phyloP scores from a whole-genome alignment of 1,140 invertebrate species.

The Gyrodactylus bullatarudis region DNA sequence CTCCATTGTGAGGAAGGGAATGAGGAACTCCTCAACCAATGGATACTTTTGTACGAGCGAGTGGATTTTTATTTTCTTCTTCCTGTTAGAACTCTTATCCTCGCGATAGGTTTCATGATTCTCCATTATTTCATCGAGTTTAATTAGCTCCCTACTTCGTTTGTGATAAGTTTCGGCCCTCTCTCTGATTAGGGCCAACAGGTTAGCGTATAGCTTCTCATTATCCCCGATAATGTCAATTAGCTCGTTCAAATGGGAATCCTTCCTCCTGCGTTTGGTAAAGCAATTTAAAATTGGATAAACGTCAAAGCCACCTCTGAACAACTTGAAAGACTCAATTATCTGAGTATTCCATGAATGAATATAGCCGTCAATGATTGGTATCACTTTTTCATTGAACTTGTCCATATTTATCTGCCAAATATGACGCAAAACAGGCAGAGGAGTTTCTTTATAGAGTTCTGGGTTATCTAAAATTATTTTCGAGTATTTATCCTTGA shows the following conservation, averaged over 20 bases:
- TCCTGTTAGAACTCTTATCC: neutral
- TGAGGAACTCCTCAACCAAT: neutral
- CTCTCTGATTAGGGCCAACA: neutral
- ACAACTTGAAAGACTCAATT: neutral
- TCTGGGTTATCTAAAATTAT: neutral
- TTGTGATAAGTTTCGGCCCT: neutral
- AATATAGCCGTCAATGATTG: neutral
- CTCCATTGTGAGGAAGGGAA: neutral
- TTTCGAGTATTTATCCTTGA: neutral
- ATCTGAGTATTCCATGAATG: neutral
- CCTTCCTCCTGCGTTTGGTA: neutral
- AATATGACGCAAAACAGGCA: conserved; percentile 2
- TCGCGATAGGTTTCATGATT: neutral
- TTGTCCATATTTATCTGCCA: neutral
- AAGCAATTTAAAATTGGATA: neutral
- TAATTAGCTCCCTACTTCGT: neutral
- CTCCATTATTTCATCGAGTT: neutral
- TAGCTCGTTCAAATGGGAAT: neutral
- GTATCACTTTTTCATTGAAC: neutral
- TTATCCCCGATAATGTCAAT: neutral
- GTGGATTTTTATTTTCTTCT: neutral
- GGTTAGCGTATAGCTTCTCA: neutral
- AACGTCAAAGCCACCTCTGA: no score
- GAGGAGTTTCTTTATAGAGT: conserved; percentile 1
- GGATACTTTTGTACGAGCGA: neutral